A percentile compares a stretch with the other conserved stretches of the same genome.
Conservation (phyloP, 2,797 vertebrate genomes). For the Crenichthys baileyi region DNA sequence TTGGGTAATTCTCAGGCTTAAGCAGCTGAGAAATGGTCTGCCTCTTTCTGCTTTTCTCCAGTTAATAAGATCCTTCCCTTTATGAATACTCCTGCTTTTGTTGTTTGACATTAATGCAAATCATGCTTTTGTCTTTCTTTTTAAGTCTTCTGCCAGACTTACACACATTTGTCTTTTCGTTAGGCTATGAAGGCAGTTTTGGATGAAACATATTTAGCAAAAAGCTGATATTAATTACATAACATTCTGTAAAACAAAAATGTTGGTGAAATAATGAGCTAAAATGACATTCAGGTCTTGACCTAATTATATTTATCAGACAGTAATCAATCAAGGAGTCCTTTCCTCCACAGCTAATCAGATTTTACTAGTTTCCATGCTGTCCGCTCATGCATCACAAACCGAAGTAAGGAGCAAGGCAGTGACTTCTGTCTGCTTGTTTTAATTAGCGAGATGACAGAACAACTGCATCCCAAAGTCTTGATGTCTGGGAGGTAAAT, state of each 20-base stretch:
- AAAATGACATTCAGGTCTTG: constrained; percentile 32
- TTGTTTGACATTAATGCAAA: constrained; percentile 70
- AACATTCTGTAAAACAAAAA: constrained; percentile 29
- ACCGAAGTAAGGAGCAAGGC: constrained; percentile 56
- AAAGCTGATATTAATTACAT: constrained; percentile 27
- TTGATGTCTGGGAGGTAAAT: constrained; percentile 69
- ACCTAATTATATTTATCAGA: constrained; percentile 62
- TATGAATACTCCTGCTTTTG: constrained; percentile 69
- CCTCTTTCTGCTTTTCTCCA: constrained; percentile 62
- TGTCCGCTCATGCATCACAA: constrained; percentile 72
- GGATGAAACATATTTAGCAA: neutral
- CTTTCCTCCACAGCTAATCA: constrained; percentile 52
- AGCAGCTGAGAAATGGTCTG: constrained; percentile 62
- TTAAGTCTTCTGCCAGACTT: constrained; percentile 44
- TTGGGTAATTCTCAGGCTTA: constrained; percentile 73
- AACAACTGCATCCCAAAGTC: constrained; percentile 63
- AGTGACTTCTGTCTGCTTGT: constrained; percentile 41
- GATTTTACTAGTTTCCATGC: constrained; percentile 63
- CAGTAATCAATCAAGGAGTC: constrained; percentile 70
- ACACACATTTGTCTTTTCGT: constrained; percentile 44
- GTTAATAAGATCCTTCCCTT: constrained; percentile 73
- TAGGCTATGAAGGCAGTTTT: constrained; percentile 5
- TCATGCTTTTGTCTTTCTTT: constrained; percentile 65
- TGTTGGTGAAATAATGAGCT: constrained; percentile 39
- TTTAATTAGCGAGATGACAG: constrained; percentile 74